phyloP scores from a whole-genome alignment of 2,797 vertebrate genomes.

The Pristis pectinata region DNA sequence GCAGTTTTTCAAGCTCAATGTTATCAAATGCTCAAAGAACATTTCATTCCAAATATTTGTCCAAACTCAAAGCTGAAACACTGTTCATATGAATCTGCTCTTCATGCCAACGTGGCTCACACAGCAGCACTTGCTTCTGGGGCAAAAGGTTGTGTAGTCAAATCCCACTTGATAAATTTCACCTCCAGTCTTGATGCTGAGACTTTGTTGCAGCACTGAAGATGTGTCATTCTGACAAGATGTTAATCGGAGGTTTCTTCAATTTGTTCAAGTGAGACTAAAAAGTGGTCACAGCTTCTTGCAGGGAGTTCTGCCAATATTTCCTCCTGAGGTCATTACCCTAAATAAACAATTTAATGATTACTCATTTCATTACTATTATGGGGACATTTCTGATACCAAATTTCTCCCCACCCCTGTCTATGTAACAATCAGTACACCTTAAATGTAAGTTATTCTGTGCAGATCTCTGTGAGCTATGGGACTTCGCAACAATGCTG shows the following conservation, averaged over 20 bases:
- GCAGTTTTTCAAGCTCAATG: neutral
- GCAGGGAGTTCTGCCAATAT: neutral
- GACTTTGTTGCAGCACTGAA: neutral
- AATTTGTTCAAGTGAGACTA: neutral
- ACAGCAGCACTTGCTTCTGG: neutral
- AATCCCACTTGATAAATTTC: neutral
- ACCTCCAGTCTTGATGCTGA: neutral
- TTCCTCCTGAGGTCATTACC: neutral
- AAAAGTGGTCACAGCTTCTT: neutral
- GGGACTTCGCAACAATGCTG: neutral
- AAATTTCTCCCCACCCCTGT: neutral
- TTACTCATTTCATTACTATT: neutral
- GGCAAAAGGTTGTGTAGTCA: neutral
- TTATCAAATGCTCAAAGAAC: conserved; percentile 8
- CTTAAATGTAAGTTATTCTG: neutral
- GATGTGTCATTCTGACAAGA: neutral
- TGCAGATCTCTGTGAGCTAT: too few species aligned
- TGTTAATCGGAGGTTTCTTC: neutral
- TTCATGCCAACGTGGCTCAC: neutral
- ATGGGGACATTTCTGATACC: neutral
- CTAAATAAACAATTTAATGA: neutral
- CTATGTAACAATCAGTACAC: neutral
- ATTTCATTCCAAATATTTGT: neutral
- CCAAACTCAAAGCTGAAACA: neutral
- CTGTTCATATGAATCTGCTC: neutral